phyloP scores from a whole-genome alignment of 2,113 vertebrate genomes.

The Pseudolaguvia tuberculata region DNA sequence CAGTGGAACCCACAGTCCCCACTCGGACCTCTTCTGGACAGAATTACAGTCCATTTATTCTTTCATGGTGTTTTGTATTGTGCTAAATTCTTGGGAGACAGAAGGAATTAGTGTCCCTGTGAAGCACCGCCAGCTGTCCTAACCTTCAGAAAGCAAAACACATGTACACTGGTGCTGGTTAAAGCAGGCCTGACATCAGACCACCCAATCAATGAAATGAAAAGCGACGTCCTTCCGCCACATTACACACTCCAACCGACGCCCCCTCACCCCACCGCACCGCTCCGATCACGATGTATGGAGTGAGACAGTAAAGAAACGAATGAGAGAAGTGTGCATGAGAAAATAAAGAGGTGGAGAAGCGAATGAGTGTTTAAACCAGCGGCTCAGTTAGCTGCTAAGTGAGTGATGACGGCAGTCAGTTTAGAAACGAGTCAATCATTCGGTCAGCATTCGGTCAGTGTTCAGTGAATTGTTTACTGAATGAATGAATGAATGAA shows the following conservation, averaged over 20 bases:
- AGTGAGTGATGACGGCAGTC: not conserved
- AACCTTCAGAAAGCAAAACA: conserved; percentile 35
- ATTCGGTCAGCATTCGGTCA: not conserved
- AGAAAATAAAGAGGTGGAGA: too few relatives aligned
- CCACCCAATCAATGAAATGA: not conserved
- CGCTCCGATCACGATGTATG: too few relatives aligned
- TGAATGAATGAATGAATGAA: not conserved
- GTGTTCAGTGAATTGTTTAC: too few relatives aligned
- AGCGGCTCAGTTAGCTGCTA: not conserved
- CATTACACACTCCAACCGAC: too few relatives aligned
- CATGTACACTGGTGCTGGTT: conserved; percentile 35
- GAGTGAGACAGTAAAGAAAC: too few relatives aligned
- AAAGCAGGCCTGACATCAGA: not conserved
- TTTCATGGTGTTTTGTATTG: conserved; percentile 34
- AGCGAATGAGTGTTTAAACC: not conserved
- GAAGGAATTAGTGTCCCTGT: conserved; percentile 27
- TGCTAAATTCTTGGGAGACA: conserved; percentile 16
- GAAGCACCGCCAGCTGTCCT: conserved; percentile 36
- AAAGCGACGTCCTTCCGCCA: not conserved
- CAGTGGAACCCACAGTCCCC: not conserved
- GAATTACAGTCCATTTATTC: conserved; percentile 31
- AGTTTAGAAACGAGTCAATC: not conserved
- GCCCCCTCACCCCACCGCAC: too few relatives aligned
- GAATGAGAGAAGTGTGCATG: not conserved
- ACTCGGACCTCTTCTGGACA: conserved; percentile 15